phyloP scores from a whole-genome alignment of 2,113 vertebrate genomes.

The Cyprinodon tularosa region DNA sequence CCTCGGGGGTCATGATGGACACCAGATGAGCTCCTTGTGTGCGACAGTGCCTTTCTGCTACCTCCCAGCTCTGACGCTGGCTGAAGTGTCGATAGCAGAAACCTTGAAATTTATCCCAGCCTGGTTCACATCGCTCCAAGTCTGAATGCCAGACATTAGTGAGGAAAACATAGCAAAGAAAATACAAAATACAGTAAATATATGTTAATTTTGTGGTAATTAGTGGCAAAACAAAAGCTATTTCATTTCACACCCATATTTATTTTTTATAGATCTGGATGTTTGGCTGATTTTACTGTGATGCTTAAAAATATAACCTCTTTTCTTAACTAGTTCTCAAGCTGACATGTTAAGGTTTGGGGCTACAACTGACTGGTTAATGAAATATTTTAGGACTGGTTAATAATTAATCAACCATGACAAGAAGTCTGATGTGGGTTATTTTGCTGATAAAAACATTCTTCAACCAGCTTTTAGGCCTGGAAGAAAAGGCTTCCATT shows the following conservation, averaged over 20 bases:
- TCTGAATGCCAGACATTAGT: conserved; percentile 72
- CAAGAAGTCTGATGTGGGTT: too few relatives aligned
- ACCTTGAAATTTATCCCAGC: conserved; percentile 93
- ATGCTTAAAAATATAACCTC: too few relatives aligned
- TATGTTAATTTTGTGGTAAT: neutral
- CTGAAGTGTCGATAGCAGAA: conserved; percentile 92
- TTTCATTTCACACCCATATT: neutral
- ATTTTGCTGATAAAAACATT: too few relatives aligned
- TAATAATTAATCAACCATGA: too few relatives aligned
- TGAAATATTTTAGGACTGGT: too few relatives aligned
- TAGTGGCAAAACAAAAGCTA: neutral
- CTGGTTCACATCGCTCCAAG: conserved; percentile 81
- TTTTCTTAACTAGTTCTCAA: too few relatives aligned
- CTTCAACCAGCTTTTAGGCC: too few relatives aligned
- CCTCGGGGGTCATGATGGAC: conserved; percentile 90
- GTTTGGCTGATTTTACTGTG: too few relatives aligned
- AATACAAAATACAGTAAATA: neutral
- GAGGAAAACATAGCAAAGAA: conserved; percentile 1
- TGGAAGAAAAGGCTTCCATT: too few relatives aligned
- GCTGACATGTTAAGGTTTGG: too few relatives aligned
- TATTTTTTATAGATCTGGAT: too few relatives aligned
- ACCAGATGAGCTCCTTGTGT: conserved; percentile 87
- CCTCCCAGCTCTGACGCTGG: conserved; percentile 90
- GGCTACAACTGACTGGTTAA: too few relatives aligned
- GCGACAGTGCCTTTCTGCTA: conserved; percentile 89